Evolutionary conservation across 2,113 vertebrate genomes (phyloP), one percentile per base, ranked within the genome.

Genomic region (Cyphomyrus discorhynchus): DNA sequence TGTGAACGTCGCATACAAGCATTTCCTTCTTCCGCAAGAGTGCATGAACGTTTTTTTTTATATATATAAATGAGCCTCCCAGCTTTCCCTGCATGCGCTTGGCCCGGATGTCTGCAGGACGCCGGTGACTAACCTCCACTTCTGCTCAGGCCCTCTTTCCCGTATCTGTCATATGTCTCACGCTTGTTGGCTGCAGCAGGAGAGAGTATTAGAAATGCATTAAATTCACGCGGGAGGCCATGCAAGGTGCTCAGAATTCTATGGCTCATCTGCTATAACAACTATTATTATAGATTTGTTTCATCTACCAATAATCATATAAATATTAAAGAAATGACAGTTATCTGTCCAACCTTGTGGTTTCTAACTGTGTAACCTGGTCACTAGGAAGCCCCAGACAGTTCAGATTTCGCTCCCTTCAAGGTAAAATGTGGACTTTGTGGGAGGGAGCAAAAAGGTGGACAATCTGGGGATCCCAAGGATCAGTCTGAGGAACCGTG

Each of bases 61-160:
- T 46, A 9, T 8, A 46, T 46, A 46, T 46, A 47, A 11, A 50
- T 2, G 5, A 58, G 27, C 31, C 31, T 31, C 31, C 39, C 77
- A 82, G 77, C 35, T 82, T 83, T 24, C 42, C 24, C 42, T 83
- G 77, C 66, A 13, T 31, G 27, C 8, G 1, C 24, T 27, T 42
- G 35, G 39, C 17, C 1, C 8, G 27, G 17, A 52, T 13, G 9
- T 3, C 1, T 53, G 49, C 49, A 15, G 49, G 15, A 6, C 24
- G 1, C 13, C 35, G 15, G 2, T 47, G 35, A 88, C 80, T 90
- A 88, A 92, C 93, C 84, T 94, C 94, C 94, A 49, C 91, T 95
- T 88, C 94, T 95, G 5, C 96, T 96, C 91, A 99, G 94, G 24
- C 98, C 98, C 94, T 98, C 97, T 96, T 99, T 99, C 92, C 98